These are phyloP conservation scores for Tinamus major DNA, from an alignment of 2,797 vertebrate species.

Conservation along the genomic window DNA sequence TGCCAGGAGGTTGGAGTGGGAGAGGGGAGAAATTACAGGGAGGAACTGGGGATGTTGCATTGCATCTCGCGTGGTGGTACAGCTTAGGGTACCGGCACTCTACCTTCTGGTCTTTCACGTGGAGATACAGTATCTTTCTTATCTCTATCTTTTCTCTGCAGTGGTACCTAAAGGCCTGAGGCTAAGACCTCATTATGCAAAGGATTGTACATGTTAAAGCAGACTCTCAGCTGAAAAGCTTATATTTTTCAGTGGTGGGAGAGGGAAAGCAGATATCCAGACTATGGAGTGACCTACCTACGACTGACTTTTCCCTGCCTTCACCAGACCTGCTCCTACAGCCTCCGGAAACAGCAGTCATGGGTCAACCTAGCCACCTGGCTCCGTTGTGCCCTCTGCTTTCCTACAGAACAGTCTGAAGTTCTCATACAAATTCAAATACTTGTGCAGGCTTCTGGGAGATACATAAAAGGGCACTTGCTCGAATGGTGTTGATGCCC, in stretches of 20 bases:
- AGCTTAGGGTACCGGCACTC: neutral
- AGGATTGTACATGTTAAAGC: neutral
- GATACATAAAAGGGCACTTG: conserved; percentile 11
- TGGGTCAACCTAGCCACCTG: neutral
- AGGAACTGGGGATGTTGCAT: neutral
- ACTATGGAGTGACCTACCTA: neutral
- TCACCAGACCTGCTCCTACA: neutral
- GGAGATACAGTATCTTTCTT: neutral
- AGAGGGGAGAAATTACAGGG: neutral
- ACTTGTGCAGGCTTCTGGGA: conserved; percentile 15
- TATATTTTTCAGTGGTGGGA: neutral
- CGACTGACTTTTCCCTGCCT: neutral
- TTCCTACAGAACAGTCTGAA: neutral
- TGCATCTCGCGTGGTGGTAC: neutral
- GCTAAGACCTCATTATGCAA: neutral
- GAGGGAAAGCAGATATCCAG: neutral
- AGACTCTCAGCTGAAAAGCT: neutral
- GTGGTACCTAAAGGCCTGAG: neutral
- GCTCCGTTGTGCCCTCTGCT: conserved; percentile 5
- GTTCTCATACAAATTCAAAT: neutral
- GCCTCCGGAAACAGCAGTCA: neutral
- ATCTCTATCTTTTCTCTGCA: neutral
- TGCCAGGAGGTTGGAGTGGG: neutral
- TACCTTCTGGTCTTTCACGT: neutral
- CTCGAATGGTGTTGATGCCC: neutral